Base-by-base conservation (phyloP, 1,140 invertebrate genomes). In the Epicauta chinensis region DNA sequence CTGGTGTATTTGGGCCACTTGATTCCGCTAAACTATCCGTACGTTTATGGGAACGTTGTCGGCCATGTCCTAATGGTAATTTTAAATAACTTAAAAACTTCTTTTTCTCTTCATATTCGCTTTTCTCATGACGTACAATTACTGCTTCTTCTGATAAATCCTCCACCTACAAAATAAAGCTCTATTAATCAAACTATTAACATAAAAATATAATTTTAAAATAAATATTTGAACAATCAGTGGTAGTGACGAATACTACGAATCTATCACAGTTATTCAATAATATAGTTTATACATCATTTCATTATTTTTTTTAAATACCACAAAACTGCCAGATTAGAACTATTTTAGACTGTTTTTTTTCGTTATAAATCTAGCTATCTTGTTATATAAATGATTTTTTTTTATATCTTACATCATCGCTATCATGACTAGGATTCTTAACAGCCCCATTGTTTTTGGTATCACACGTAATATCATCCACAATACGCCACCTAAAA, bases 31-130 rank as follows among this genome's bases (percentile, higher is more conserved):
- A 72, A 61, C 82, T 83, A 58, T 87, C 83, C 11, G 75, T 77
- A 30, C 82, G 74, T 59, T 81, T 75, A 67, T 76, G 80, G 0
- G 78, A 74, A 6, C 81, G 71, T 30, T 78, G 75, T 53, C 78
- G 73, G 30, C 74, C 76, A 48, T 75, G 74, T 45, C 76, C 77
- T 58, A 75, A 68, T n/a, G 79, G 77, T 60, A 82, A 73, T 64
- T 85, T 84, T 2, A 86, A 71, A 56, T 83, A 84, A 59, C 77
- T 81, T 56, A 83, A 76, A 68, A 89, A 92, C 41, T 86, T 82
- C 62, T 84, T 86, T 43, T 82, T 81, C 70, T 94, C 91, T 53
- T 85, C 81, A 5, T 77, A 71, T 73, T 93, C 89, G 60, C 84
- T 86, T 36, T 80, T 78, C 29, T 81, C 77, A 67, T 94, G 91